A percentile compares a stretch with the other conserved stretches of the same genome.
These are phyloP conservation scores for Chloropsis hardwickii DNA, from an alignment of 2,113 vertebrate species.

Conservation along the genomic window DNA sequence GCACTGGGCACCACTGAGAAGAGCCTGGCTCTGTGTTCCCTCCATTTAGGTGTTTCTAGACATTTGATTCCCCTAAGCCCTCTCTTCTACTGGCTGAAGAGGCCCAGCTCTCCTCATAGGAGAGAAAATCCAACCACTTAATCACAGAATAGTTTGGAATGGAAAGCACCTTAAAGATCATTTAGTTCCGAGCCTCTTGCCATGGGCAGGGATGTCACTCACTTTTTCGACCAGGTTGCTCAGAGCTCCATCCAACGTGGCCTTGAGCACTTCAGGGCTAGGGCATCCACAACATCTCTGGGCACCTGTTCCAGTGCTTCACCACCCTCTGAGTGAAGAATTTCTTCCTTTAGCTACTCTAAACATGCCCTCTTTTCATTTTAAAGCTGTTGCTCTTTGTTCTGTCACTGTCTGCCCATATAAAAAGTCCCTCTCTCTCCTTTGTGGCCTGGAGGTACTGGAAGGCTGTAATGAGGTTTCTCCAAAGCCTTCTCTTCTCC, in stretches of 20 bases:
- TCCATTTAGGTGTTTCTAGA: neutral
- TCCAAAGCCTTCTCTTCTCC: neutral
- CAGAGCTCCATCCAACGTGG: neutral
- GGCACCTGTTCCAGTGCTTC: neutral
- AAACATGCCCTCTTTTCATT: neutral
- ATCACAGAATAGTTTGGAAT: neutral
- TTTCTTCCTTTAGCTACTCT: neutral
- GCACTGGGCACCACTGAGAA: neutral
- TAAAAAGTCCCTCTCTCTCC: neutral
- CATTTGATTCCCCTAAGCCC: neutral
- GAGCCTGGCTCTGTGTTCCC: neutral
- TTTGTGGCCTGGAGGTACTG: neutral
- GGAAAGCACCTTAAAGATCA: neutral
- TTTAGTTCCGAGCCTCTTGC: neutral
- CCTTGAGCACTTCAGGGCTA: neutral
- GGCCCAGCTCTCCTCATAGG: neutral
- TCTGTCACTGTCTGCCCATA: neutral
- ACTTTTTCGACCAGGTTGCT: neutral
- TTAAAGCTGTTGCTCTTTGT: fast-evolving
- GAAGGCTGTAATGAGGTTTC: neutral
- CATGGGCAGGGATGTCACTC: neutral
- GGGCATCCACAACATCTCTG: neutral
- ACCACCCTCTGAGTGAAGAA: neutral
- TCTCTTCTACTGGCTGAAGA: neutral
- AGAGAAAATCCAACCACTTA: neutral